Conservation (phyloP, 2,888 invertebrate species). For the Drosophila mimetica region DNA sequence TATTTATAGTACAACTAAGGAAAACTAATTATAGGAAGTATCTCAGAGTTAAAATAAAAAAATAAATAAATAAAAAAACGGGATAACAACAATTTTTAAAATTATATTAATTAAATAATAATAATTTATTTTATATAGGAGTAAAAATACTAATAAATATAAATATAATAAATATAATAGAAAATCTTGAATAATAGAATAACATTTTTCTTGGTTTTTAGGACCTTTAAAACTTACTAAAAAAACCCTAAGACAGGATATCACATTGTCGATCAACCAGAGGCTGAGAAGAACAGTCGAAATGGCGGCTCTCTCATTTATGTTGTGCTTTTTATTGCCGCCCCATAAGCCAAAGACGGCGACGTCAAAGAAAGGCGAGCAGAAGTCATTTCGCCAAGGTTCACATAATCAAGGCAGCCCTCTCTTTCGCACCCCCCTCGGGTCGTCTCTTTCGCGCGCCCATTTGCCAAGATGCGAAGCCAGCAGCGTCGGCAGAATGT, state of each 20-base stretch:
- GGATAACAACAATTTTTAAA: too few species aligned
- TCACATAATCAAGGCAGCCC: constrained; percentile 41
- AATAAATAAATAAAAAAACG: too few species aligned
- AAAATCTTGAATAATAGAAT: too few species aligned
- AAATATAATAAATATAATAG: too few species aligned
- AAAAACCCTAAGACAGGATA: constrained; percentile 1
- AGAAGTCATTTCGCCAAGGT: constrained; percentile 36
- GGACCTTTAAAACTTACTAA: not conserved
- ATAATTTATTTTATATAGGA: not conserved
- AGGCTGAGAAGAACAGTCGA: not conserved
- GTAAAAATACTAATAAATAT: not conserved
- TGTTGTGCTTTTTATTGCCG: constrained; percentile 48
- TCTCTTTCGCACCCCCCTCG: not conserved
- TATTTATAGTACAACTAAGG: too few species aligned
- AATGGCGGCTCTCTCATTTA: constrained; percentile 39
- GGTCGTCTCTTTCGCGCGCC: not conserved
- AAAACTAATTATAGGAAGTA: too few species aligned
- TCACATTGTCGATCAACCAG: not conserved
- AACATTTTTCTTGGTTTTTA: too few species aligned
- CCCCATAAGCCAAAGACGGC: constrained; percentile 11
- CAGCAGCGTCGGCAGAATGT: constrained; percentile 44
- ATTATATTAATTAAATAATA: too few species aligned
- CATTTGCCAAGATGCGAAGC: constrained; percentile 9
- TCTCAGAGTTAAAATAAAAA: too few species aligned
- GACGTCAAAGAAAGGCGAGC: constrained; percentile 17